These are phyloP conservation scores for Meleagris gallopavo DNA, from an alignment of 2,113 vertebrate species.

Conservation along the genomic window DNA sequence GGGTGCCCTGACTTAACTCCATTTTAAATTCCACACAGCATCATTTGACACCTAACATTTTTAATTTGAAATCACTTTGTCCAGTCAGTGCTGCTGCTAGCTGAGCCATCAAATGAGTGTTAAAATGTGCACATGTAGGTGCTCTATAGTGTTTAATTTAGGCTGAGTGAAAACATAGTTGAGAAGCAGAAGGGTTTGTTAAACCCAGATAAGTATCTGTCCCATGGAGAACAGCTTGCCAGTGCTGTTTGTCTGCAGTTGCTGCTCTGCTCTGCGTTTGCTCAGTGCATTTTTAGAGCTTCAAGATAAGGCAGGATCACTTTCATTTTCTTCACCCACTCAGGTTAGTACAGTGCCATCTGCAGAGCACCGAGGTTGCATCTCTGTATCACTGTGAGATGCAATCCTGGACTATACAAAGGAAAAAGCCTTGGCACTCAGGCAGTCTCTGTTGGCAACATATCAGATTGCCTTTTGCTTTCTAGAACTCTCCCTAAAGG, in stretches of 20 bases:
- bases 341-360: neutral
- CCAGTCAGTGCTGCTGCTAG: neutral
- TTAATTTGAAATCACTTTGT: neutral
- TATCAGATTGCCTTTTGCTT: neutral
- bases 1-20: neutral
- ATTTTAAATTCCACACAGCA: neutral
- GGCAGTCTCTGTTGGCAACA: neutral
- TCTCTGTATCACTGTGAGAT: neutral
- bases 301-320: neutral
- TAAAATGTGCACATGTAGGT: too few species aligned
- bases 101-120: neutral
- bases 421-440: neutral
- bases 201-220: neutral
- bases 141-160: neutral
- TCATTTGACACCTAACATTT: rapidly evolving
- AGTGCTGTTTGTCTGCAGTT: neutral
- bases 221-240: neutral
- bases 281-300: neutral
- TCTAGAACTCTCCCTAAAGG: neutral
- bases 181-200: neutral
- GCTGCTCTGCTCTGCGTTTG: neutral
- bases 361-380: neutral
- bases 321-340: neutral
- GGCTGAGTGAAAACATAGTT: neutral
- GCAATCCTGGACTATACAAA: neutral